Percentiles rank a stretch among this genome's conserved stretches.
Conservation (phyloP, 2,113 vertebrate species). For the Cryptoleucopteryx plumbea region DNA sequence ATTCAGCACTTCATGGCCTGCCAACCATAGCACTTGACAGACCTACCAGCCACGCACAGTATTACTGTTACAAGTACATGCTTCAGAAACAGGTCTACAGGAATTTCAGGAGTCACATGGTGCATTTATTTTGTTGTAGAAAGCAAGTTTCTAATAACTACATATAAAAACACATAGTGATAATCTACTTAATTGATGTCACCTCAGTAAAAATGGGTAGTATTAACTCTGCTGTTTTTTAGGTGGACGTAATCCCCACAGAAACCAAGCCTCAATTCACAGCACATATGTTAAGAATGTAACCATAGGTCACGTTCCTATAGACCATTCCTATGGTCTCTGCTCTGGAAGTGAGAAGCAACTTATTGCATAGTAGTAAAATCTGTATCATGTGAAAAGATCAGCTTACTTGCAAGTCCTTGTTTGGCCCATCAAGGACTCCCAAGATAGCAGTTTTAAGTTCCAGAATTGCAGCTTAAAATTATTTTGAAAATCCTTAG, state of each 20-base stretch:
- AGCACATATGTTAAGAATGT: not conserved
- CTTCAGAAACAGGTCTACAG: not conserved
- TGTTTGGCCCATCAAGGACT: not conserved
- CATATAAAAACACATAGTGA: not conserved
- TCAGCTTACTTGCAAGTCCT: not conserved
- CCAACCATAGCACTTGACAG: not conserved
- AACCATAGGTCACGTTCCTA: not conserved
- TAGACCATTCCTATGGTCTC: not conserved
- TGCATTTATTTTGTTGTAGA: not conserved
- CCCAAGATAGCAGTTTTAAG: not conserved
- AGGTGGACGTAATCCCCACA: not conserved
- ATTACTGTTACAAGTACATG: not conserved
- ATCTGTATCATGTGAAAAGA: not conserved
- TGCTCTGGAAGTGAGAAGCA: not conserved
- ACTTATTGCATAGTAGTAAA: not conserved
- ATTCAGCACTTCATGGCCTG: not conserved
- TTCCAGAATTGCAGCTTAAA: not conserved
- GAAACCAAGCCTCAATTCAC: not conserved
- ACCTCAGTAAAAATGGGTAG: not conserved
- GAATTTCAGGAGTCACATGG: not conserved
- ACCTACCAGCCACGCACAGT: not conserved
- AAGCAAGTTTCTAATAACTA: not conserved
- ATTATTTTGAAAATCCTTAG: not conserved
- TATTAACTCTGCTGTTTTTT: not conserved
- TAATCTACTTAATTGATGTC: not conserved